Conservation (phyloP, 2,113 vertebrate genomes). For the Paraplagusia blochii region DNA sequence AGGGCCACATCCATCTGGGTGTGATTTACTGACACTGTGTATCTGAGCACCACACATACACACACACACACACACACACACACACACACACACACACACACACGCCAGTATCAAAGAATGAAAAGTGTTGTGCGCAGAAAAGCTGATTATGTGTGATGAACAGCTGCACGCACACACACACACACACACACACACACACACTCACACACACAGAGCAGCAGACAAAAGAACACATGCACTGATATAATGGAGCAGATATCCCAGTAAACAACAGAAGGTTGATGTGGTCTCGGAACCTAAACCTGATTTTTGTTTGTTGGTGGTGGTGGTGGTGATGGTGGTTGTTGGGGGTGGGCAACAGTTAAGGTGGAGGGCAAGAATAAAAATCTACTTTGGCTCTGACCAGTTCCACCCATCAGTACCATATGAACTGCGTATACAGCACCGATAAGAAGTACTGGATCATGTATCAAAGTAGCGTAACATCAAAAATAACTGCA, state of each 20-base stretch:
- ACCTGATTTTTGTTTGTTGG: slow-evolving; percentile 37
- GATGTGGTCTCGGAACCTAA: slow-evolving; percentile 26
- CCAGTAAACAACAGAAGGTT: slow-evolving; percentile 48
- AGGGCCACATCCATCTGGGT: slow-evolving; percentile 55
- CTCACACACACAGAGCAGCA: background rate
- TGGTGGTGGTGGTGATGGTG: too few relatives aligned
- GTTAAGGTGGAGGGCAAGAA: too few relatives aligned
- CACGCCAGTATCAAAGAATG: slow-evolving; percentile 11
- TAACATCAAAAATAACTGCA: too few relatives aligned
- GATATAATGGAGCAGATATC: slow-evolving; percentile 17
- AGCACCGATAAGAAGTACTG: too few relatives aligned
- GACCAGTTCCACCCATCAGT: too few relatives aligned
- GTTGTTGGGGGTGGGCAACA: too few relatives aligned
- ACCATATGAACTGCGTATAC: too few relatives aligned
- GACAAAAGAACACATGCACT: slow-evolving; percentile 25
- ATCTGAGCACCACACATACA: slow-evolving; percentile 36
- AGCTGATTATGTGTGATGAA: slow-evolving; percentile 21
- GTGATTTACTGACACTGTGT: slow-evolving; percentile 66
- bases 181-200: slow-evolving; percentile 1
- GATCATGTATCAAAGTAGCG: too few relatives aligned
- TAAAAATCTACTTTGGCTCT: too few relatives aligned
- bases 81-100: slow-evolving; percentile 35
- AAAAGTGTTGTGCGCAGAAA: slow-evolving; percentile 15
- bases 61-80: slow-evolving; percentile 42
- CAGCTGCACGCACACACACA: slow-evolving; percentile 6